These are phyloP conservation scores for Synchiropus splendidus DNA, from an alignment of 2,113 vertebrate species.

Conservation along the genomic window DNA sequence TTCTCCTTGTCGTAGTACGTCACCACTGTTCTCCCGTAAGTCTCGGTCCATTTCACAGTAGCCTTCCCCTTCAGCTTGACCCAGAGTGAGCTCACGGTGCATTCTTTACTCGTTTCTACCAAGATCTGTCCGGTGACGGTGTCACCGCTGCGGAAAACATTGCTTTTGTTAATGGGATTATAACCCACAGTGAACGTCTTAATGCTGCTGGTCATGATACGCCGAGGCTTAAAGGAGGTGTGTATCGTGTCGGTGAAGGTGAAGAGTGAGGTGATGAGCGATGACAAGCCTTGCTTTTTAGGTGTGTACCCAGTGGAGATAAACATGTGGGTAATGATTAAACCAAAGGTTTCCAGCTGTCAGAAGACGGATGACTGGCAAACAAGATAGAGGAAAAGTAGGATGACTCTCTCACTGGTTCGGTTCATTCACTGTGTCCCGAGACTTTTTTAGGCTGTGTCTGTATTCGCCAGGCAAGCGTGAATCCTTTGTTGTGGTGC, in stretches of 20 bases:
- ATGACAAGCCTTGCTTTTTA: background rate
- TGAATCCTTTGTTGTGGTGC: no score
- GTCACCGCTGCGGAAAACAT: constrained; percentile 47
- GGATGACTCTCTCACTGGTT: no score
- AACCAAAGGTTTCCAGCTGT: background rate
- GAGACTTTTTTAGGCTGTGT: no score
- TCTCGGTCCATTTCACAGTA: constrained; percentile 36
- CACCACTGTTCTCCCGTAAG: background rate
- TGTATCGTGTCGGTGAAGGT: background rate
- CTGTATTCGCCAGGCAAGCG: no score
- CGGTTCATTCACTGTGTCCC: no score
- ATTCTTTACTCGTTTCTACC: constrained; percentile 35
- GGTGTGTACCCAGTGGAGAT: background rate
- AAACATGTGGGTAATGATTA: constrained; percentile 20
- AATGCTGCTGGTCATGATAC: constrained; percentile 23
- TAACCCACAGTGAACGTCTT: constrained; percentile 43
- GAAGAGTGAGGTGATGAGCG: background rate
- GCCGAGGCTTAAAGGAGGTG: background rate
- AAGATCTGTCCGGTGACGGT: constrained; percentile 33
- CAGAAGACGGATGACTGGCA: background rate
- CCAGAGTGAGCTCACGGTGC: constrained; percentile 29
- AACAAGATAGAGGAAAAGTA: no score
- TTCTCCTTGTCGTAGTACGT: constrained; percentile 40
- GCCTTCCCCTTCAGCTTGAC: constrained; percentile 59
- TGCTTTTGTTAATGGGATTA: constrained; percentile 34